These are phyloP conservation scores for Smittia sp. DNA, from an alignment of 2,888 invertebrate genomes.

Conservation along the genomic window DNA sequence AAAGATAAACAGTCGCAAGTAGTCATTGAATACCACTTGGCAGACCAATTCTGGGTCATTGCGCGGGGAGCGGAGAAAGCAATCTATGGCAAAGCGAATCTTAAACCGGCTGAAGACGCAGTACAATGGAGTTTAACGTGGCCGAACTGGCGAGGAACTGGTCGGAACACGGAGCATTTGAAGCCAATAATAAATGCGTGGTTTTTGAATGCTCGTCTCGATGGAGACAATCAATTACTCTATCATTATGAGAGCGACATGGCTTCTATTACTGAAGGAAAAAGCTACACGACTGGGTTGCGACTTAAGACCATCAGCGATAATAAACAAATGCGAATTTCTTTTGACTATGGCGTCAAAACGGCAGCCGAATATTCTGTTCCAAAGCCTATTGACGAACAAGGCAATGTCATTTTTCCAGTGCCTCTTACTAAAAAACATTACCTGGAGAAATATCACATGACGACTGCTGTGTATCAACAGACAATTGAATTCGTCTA, in stretches of 20 bases:
- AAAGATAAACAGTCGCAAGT: background rate
- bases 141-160: no score
- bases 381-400: background rate
- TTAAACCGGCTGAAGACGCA: no score
- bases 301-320: background rate
- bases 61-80: no score
- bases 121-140: no score
- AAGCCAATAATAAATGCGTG: no score
- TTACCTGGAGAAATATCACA: background rate
- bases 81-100: no score
- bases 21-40: background rate
- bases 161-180: no score
- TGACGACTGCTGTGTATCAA: background rate
- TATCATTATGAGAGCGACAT: background rate
- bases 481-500: background rate
- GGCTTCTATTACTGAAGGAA: background rate
- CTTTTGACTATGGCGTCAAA: background rate
- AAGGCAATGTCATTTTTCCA: background rate
- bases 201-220: no score
- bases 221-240: background rate
- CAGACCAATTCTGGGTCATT: no score
- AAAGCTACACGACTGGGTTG: background rate
- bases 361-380: background rate
- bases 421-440: background rate
- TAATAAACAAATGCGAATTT: background rate